Conservation (phyloP, 2,888 invertebrate species). For the Balanococcus diminutus region DNA sequence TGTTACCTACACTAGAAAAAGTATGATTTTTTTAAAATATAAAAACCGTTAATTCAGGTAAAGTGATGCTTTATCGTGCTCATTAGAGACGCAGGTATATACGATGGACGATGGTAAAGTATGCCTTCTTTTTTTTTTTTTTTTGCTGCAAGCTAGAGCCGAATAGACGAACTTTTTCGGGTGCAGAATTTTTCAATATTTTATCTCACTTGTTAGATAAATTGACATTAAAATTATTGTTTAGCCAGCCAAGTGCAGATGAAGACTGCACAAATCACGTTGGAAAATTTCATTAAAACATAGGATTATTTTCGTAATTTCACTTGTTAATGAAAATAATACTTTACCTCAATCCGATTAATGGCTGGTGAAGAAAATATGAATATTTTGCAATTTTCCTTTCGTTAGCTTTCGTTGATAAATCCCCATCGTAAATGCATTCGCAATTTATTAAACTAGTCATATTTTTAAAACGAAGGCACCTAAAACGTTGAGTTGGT, state of each 20-base stretch:
- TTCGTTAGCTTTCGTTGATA: background rate
- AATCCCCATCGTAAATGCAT: background rate
- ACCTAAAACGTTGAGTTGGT: background rate
- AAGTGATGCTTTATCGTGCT: constrained; percentile 1
- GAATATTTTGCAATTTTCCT: constrained; percentile 19
- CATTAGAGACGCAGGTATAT: background rate
- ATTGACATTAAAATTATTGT: background rate
- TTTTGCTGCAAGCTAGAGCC: too few species aligned
- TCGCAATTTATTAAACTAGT: background rate
- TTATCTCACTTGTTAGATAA: background rate
- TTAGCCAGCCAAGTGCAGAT: background rate
- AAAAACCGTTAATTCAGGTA: constrained; percentile 32
- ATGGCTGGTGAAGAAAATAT: background rate
- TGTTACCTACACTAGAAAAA: background rate
- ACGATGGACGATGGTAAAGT: too few species aligned
- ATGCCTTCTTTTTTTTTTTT: background rate
- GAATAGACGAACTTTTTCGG: background rate
- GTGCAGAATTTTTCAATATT: background rate
- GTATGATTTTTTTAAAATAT: background rate
- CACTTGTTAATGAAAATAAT: constrained; percentile 26
- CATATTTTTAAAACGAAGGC: background rate
- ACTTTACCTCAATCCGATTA: constrained; percentile 39
- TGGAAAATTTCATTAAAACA: background rate
- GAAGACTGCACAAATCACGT: background rate
- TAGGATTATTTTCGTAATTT: constrained; percentile 18